These are phyloP conservation scores for Catharus ustulatus DNA, from an alignment of 2,797 vertebrate genomes.

Conservation along the genomic window DNA sequence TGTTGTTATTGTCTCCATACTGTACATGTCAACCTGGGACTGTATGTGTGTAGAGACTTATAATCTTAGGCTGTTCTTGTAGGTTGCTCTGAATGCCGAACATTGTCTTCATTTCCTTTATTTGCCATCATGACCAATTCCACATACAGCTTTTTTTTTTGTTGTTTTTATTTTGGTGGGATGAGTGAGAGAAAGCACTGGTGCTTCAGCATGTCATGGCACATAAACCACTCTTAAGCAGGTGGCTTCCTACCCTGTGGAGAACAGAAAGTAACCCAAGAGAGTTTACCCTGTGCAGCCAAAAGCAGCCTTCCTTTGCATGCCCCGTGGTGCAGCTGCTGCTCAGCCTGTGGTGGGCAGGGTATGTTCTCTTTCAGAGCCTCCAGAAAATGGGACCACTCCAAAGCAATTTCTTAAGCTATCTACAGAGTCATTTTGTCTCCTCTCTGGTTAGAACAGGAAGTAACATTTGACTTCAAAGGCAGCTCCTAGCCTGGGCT, in stretches of 20 bases:
- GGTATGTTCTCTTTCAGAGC: fast-evolving
- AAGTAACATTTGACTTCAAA: background rate
- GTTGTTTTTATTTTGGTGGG: background rate
- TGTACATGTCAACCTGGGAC: background rate
- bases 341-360: fast-evolving
- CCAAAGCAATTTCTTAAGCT: background rate
- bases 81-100: background rate
- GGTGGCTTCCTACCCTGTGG: background rate
- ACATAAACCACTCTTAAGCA: background rate
- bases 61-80: background rate
- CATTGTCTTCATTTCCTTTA: background rate
- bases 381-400: background rate
- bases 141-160: background rate
- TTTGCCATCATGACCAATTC: background rate
- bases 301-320: background rate
- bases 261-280: background rate
- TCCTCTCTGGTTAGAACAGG: background rate
- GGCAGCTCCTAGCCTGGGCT: background rate
- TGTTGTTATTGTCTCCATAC: background rate
- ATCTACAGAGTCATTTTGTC: background rate
- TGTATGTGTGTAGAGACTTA: background rate
- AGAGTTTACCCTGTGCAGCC: background rate
- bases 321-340: background rate
- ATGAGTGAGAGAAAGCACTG: background rate
- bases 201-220: background rate